Conservation (phyloP, 2,888 invertebrate species). For the Thecophora atra region DNA sequence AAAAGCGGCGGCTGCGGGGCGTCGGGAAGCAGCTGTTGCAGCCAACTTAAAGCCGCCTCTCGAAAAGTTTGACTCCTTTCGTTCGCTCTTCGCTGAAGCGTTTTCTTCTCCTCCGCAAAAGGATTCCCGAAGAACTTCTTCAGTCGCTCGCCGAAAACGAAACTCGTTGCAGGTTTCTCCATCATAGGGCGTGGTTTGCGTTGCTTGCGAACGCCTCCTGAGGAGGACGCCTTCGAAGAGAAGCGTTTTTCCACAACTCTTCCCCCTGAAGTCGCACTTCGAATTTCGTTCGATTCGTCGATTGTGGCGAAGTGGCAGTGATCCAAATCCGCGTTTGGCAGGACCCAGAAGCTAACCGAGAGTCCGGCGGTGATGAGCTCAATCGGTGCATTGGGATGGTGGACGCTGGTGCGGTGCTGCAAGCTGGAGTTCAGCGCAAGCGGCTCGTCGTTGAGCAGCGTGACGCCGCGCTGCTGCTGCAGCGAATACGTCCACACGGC, state of each 20-base stretch:
- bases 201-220: slow-evolving; percentile 41
- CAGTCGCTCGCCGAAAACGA: slow-evolving; percentile 32
- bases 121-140: slow-evolving; percentile 46
- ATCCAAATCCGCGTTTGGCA: slow-evolving; percentile 73
- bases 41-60: slow-evolving; percentile 53
- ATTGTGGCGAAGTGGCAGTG: slow-evolving; percentile 68
- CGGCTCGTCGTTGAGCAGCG: slow-evolving; percentile 72
- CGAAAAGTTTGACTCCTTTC: slow-evolving; percentile 37
- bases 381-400: slow-evolving; percentile 69
- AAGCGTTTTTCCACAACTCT: slow-evolving; percentile 48
- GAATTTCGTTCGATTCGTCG: slow-evolving; percentile 47
- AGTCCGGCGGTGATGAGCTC: slow-evolving; percentile 72
- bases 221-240: slow-evolving; percentile 57
- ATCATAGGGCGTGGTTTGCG: slow-evolving; percentile 48
- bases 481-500: slow-evolving; percentile 71
- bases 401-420: slow-evolving; percentile 68
- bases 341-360: slow-evolving; percentile 79
- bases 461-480: slow-evolving; percentile 65
- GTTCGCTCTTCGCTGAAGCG: slow-evolving; percentile 47
- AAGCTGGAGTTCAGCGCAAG: slow-evolving; percentile 71
- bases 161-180: slow-evolving; percentile 41
- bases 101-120: slow-evolving; percentile 29
- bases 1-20: slow-evolving; percentile 47
- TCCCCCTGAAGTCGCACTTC: slow-evolving; percentile 41
- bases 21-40: slow-evolving; percentile 52